A percentile compares a stretch with the other conserved stretches of the same genome.
Evolutionary conservation across 53 echinoderm and acorn worm genomes (phyloP).

Genomic region (Echinarachnius parma): DNA sequence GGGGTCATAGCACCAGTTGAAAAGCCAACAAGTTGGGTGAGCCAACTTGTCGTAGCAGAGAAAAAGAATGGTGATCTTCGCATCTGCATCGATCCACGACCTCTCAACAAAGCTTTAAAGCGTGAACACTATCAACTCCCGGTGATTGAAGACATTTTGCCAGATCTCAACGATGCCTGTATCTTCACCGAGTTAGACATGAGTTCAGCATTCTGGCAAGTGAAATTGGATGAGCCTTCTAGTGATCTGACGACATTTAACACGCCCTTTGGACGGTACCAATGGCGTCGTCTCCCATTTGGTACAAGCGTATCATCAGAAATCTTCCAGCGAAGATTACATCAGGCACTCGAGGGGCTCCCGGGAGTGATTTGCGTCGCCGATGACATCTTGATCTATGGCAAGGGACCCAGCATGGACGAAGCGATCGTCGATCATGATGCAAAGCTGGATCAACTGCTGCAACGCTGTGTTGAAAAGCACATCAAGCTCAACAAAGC

Average conservation of each 20-base stretch:
- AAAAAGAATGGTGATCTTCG: conserved; percentile 45
- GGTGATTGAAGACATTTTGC: conserved; percentile 44
- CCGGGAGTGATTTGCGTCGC: conserved; percentile 8
- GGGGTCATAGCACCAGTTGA: conserved; percentile 30
- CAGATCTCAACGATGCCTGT: conserved; percentile 28
- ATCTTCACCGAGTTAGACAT: conserved; percentile 39
- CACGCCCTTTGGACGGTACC: conserved; percentile 48
- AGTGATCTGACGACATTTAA: conserved; percentile 39
- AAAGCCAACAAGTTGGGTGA: conserved; percentile 50
- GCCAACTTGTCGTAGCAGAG: conserved; percentile 48
- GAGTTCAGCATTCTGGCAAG: conserved; percentile 48
- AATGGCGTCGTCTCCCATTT: conserved; percentile 42
- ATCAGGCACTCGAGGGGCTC: conserved; percentile 17
- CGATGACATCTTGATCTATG: conserved; percentile 31
- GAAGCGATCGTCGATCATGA: conserved; percentile 16
- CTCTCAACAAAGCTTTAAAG: conserved; percentile 56
- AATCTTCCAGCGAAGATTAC: conserved; percentile 41
- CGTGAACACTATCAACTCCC: conserved; percentile 56
- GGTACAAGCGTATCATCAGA: conserved; percentile 34
- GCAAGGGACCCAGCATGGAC: not conserved
- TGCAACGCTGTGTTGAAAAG: conserved; percentile 1
- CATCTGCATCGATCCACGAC: conserved; percentile 57
- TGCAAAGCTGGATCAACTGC: conserved; percentile 11
- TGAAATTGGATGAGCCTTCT: conserved; percentile 25
- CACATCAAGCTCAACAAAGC: conserved; percentile 16